These are phyloP conservation scores for Pseudococcus jackbeardsleyi DNA, from an alignment of 2,888 invertebrate genomes.

Conservation along the genomic window DNA sequence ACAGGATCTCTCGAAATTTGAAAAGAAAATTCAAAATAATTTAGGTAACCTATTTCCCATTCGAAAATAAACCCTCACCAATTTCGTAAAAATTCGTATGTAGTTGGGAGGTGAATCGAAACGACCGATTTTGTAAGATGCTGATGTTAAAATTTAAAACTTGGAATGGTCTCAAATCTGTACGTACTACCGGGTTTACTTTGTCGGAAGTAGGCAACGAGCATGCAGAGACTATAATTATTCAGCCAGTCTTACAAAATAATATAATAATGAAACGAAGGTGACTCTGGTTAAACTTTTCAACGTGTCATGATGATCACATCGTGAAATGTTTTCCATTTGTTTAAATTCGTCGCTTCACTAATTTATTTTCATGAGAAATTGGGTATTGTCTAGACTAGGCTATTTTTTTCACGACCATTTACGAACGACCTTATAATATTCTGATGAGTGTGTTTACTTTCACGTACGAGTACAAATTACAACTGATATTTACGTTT, in stretches of 20 bases:
- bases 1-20: too few relatives aligned
- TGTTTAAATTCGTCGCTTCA: not conserved
- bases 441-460: not conserved
- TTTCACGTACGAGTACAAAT: not conserved
- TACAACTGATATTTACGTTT: not conserved
- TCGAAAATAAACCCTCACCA: too few relatives aligned
- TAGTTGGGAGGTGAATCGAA: not conserved
- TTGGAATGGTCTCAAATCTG: conserved; percentile 26
- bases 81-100: not conserved
- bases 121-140: not conserved
- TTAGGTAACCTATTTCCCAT: too few relatives aligned
- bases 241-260: not conserved
- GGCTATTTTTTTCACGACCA: not conserved
- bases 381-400: not conserved
- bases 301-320: conserved; percentile 4
- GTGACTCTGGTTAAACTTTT: not conserved
- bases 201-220: conserved; percentile 2
- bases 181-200: not conserved
- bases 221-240: not conserved
- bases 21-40: too few relatives aligned
- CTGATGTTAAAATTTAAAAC: not conserved
- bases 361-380: not conserved
- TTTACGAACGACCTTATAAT: not conserved
- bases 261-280: not conserved
- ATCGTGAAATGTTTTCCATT: not conserved